Evolutionary conservation across 2,888 invertebrate species (phyloP).

Genomic region (Lepidocyrtinus sp.): DNA sequence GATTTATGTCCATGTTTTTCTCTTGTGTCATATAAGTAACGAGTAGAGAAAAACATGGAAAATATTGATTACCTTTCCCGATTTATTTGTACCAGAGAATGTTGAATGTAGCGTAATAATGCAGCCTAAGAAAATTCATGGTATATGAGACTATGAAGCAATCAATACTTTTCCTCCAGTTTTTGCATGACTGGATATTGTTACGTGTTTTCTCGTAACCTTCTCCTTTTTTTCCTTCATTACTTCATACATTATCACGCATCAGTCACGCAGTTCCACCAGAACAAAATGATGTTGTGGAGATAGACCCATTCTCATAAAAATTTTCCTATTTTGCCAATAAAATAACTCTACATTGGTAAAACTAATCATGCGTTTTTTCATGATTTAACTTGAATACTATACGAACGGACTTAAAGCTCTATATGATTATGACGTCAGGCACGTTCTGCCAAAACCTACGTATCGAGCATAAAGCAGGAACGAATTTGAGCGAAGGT

Average conservation of each 20-base stretch:
- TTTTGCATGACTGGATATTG: neutral
- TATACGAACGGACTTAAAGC: neutral
- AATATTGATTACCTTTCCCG: too few species aligned
- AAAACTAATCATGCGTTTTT: neutral
- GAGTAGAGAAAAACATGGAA: neutral
- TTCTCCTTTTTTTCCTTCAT: neutral
- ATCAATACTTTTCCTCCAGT: neutral
- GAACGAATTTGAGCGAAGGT: neutral
- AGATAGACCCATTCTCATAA: neutral
- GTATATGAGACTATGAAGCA: neutral
- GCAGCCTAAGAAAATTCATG: too few species aligned
- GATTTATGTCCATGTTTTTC: too few species aligned
- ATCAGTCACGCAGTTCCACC: conserved; percentile 17
- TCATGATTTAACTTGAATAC: neutral
- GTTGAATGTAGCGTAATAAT: too few species aligned
- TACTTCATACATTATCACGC: conserved; percentile 22
- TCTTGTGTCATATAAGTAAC: too few species aligned
- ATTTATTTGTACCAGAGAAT: too few species aligned
- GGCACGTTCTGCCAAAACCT: conserved; percentile 20
- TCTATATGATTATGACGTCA: conserved; percentile 31
- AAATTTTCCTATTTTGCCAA: neutral
- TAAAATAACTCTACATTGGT: neutral
- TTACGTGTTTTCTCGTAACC: neutral
- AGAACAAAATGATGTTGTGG: neutral
- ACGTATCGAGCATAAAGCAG: neutral